Evolutionary conservation across 2,113 vertebrate genomes (phyloP).

Genomic region (Saccopteryx leptura): DNA sequence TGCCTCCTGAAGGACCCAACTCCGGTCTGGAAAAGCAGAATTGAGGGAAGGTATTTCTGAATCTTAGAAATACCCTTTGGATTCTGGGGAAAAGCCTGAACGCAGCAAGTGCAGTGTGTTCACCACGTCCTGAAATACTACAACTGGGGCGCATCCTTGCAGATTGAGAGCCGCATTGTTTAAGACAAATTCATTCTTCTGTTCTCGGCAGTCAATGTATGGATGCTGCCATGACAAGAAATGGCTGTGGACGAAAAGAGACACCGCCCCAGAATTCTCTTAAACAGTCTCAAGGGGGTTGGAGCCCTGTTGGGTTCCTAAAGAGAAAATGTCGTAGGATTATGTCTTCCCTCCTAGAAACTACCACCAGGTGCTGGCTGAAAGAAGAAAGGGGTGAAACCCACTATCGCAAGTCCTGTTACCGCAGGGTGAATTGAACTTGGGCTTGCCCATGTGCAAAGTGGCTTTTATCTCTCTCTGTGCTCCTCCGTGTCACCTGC

Average conservation of each 20-base stretch:
- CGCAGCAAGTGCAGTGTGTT: not conserved
- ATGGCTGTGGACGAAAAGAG: conserved; percentile 12
- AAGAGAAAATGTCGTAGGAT: not conserved
- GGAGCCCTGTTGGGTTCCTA: conserved; percentile 33
- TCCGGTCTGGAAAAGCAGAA: not conserved
- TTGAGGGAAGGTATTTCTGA: not conserved
- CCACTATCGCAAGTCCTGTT: not conserved
- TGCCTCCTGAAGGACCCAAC: not conserved
- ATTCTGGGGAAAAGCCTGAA: not conserved
- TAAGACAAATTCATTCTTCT: conserved; percentile 54
- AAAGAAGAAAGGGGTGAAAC: not conserved
- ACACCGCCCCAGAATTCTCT: conserved; percentile 56
- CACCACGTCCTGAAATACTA: not conserved
- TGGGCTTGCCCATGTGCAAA: not conserved
- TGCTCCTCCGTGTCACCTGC: fast-evolving
- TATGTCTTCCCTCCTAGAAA: not conserved
- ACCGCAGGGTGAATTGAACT: not conserved
- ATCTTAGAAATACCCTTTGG: not conserved
- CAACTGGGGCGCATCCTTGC: not conserved
- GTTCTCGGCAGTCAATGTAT: not conserved
- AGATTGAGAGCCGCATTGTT: not conserved
- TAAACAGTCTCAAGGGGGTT: conserved; percentile 65
- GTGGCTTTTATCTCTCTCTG: not conserved
- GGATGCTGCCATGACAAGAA: conserved; percentile 13
- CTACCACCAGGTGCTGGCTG: not conserved